Evolutionary conservation across 2,888 invertebrate genomes (phyloP), one percentile per base, ranked within the genome.

Genomic region (Apotomis capreana): DNA sequence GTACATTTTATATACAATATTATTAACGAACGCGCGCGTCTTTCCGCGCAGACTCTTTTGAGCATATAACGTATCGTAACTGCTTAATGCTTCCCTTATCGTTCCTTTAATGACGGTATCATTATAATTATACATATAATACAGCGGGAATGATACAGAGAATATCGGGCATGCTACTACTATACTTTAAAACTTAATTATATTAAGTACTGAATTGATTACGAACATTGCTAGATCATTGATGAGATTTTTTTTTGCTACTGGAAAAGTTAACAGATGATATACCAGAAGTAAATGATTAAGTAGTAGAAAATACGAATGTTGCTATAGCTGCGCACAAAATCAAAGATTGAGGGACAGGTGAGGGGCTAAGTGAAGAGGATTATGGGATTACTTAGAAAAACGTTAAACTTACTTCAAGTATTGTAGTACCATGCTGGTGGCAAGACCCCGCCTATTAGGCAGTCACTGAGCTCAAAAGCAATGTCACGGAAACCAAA

Each of bases 1-100:
- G 83, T 92, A 92, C 92, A 92, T 89, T 89, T 90, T 92, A 92
- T 92, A 87, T 92, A 92, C 92, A 92, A 88, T 79, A 78, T 89
- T 87, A 85, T 86, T 86, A 85, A 86, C 83, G 85, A 86, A 80
- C 80, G 83, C 87, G 84, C 86, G 77, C 82, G 78, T 81, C 80
- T 82, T 80, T 76, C 84, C 86, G 83, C 79, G 79, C 80, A 77
- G 79, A 85, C 87, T 87, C 87, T 76, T 83, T 91, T 91, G 92
- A 92, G 91, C 92, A 91, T 88, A 80, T 54, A 61, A 59, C 51
- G 49, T 59, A 46, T 71, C 57, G 57, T 69, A 67, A 67, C 68
- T 70, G 76, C 74, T 77, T 77, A 70, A 69, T 74, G 72, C 80
- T 80, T 82, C 79, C 81, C 82, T 83, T 82, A 81, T 78, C 78